Conservation (phyloP, 1,140 invertebrate genomes). For the Argopecten irradians region DNA sequence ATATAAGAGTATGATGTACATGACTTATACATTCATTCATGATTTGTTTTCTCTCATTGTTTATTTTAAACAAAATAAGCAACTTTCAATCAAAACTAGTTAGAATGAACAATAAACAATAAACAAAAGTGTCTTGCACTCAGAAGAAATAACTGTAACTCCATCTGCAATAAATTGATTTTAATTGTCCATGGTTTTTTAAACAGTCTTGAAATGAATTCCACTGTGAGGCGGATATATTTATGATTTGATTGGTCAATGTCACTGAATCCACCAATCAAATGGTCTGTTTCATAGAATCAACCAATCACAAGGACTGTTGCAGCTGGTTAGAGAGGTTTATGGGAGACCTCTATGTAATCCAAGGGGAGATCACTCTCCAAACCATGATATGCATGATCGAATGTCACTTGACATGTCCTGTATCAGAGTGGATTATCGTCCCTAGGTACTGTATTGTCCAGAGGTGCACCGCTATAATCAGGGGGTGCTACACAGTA, state of each 20-base stretch:
- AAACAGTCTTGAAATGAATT: not conserved
- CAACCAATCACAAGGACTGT: not conserved
- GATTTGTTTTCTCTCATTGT: not conserved
- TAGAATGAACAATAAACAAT: not conserved
- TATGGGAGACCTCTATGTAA: constrained; percentile 15
- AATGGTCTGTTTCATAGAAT: not conserved
- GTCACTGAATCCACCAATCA: not conserved
- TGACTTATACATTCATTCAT: not conserved
- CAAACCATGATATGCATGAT: constrained; percentile 10
- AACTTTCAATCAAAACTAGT: not conserved
- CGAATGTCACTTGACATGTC: not conserved
- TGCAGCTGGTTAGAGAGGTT: not conserved
- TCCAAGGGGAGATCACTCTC: not conserved
- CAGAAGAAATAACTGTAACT: too few relatives aligned
- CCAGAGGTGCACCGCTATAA: not conserved
- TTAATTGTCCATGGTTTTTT: not conserved
- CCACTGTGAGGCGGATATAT: not conserved
- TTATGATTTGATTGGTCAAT: not conserved
- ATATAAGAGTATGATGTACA: not conserved
- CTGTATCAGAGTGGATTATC: constrained; percentile 8
- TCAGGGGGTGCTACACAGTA: constrained; percentile 4
- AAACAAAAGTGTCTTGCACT: not conserved
- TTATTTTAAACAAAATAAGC: not conserved
- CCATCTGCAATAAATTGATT: not conserved
- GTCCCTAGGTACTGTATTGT: not conserved